Evolutionary conservation across 2,113 vertebrate species (phyloP), one percentile per base, ranked within the genome.

Genomic region (Podarcis muralis): DNA sequence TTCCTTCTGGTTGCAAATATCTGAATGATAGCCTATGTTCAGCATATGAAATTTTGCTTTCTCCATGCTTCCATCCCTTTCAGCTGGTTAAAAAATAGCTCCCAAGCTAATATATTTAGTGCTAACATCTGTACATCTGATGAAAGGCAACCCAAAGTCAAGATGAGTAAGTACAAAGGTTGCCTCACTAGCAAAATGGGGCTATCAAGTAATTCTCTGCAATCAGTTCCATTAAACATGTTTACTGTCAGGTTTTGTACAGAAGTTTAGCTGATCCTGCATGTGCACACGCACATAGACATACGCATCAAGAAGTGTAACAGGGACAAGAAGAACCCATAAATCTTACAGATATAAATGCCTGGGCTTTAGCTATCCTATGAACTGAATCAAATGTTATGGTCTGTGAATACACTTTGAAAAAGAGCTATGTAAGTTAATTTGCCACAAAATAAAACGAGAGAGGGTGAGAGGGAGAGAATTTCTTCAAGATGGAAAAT

Each of bases 141-240:
- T 84, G 37, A 88, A 92, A 89, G 72, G 16, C 4, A 91, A 92
- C 69, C 20, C 77, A 43, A 89, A 57, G 15, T 66, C 81, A 89
- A 15, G 8, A 59, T 9, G 43, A 92, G 27, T 87, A 88, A 91
- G n/a, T 71, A 57, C 13, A 87, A 37, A 82, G 35, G 59, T 30
- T 91, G 9, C 3, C 16, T 85, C 9, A 57, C 27, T 87, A 86
- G 83, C 86, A 18, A 32, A 1, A 23, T 75, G 3, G 1, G 5
- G 2, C 59, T 6, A 40, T 59, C 69, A 89, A 62, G 2, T 0
- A 53, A 40, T 43, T 81, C 22, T 84, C 83, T 78, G 27, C 48
- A 77, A 89, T 37, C 22, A 48, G 4, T 86, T 79, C 18, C 9
- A 82, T 30, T 81, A 93, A 27, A 53, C 7, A 68, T 69, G 32